phyloP scores from a whole-genome alignment of 1,140 invertebrate species.

The Choristoneura fumiferana region DNA sequence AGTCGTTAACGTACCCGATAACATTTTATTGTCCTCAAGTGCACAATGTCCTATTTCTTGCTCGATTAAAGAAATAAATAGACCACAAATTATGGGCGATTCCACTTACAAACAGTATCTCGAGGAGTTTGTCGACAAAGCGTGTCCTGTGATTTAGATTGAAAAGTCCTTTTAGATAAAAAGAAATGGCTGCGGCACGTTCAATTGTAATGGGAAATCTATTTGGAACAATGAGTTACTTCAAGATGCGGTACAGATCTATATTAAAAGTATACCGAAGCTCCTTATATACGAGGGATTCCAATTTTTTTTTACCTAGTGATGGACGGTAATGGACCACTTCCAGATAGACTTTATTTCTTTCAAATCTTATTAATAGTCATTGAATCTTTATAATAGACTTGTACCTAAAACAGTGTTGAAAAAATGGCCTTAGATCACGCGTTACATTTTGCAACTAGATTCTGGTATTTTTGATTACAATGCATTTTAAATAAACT shows the following conservation, averaged over 20 bases:
- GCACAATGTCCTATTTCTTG: conserved; percentile 28
- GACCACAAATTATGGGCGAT: conserved; percentile 29
- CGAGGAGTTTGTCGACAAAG: neutral
- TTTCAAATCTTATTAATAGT: too few species aligned
- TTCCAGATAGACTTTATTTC: too few species aligned
- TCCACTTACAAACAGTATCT: conserved; percentile 1
- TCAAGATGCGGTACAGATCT: neutral
- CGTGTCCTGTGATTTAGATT: neutral
- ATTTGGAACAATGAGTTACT: conserved; percentile 5
- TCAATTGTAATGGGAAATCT: neutral
- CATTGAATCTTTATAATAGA: too few species aligned
- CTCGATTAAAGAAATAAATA: conserved; percentile 46
- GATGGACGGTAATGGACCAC: too few species aligned
- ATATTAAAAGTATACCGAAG: too few species aligned
- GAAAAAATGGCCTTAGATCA: too few species aligned
- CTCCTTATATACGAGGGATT: too few species aligned
- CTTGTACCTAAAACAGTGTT: too few species aligned
- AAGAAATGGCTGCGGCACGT: neutral
- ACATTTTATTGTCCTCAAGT: conserved; percentile 54
- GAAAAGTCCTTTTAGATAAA: neutral
- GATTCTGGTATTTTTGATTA: too few species aligned
- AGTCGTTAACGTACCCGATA: conserved; percentile 38
- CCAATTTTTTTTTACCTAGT: too few species aligned
- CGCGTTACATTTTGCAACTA: too few species aligned
- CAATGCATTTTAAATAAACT: too few species aligned